Evolutionary conservation across 2,797 vertebrate genomes (phyloP).

Genomic region (Malacoctenus gilli): DNA sequence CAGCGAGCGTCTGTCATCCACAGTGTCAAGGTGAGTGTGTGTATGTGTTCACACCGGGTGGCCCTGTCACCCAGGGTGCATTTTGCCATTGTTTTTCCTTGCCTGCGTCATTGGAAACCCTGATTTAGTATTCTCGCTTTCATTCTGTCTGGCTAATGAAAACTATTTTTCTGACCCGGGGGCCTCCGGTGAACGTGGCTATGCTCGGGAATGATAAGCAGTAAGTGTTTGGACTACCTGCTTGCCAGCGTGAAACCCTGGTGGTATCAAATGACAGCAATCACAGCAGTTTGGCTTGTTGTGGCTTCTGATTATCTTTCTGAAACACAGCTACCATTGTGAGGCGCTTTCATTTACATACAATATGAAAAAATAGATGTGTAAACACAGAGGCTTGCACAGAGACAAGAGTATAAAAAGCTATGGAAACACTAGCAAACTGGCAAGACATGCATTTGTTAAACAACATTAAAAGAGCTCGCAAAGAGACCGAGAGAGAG

Average conservation of each 20-base stretch:
- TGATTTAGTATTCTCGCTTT: slow-evolving; percentile 6
- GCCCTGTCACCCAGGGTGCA: slow-evolving; percentile 10
- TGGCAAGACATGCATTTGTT: background rate
- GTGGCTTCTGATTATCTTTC: slow-evolving; percentile 1
- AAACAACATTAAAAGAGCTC: background rate
- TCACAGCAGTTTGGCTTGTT: background rate
- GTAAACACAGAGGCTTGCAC: slow-evolving; percentile 3
- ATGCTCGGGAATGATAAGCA: slow-evolving; percentile 4
- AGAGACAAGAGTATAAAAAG: background rate
- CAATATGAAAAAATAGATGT: slow-evolving; percentile 1
- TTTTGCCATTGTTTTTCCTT: background rate
- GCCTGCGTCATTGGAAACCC: slow-evolving; percentile 6
- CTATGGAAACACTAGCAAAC: too few relatives aligned
- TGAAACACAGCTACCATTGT: background rate
- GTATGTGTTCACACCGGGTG: slow-evolving; percentile 11
- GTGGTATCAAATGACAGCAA: background rate
- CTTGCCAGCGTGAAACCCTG: background rate
- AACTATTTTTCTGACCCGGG: slow-evolving; percentile 3
- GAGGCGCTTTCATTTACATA: slow-evolving; percentile 2
- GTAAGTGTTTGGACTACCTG: background rate
- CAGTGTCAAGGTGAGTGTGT: slow-evolving; percentile 46
- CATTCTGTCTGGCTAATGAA: slow-evolving; percentile 12
- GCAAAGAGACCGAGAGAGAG: slow-evolving; percentile 3
- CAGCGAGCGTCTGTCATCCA: slow-evolving; percentile 29
- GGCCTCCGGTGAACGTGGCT: background rate